Percentiles rank a stretch among this genome's conserved stretches.
phyloP scores from a whole-genome alignment of 2,888 invertebrate species.

The Subacronicta megacephala region DNA sequence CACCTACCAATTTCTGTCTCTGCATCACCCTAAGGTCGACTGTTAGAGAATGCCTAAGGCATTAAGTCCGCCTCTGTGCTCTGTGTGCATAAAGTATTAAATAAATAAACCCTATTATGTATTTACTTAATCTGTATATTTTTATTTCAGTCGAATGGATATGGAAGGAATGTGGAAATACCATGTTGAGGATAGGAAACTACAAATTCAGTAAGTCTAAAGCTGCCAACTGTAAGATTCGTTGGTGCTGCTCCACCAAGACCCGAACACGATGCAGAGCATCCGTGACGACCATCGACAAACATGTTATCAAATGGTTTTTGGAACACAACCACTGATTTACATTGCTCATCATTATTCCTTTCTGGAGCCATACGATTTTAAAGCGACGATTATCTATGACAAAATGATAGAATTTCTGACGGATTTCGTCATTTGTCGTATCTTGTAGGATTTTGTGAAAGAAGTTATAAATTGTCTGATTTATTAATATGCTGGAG shows the following conservation, averaged over 20 bases:
- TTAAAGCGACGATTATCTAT: too few relatives aligned
- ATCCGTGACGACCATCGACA: constrained; percentile 53
- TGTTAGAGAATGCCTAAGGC: too few relatives aligned
- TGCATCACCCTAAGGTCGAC: too few relatives aligned
- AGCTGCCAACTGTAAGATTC: constrained; percentile 18
- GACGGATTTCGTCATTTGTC: too few relatives aligned
- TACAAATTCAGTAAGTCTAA: constrained; percentile 21
- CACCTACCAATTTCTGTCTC: too few relatives aligned
- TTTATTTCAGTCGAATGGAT: constrained; percentile 29
- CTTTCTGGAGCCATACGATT: neutral
- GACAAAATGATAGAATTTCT: too few relatives aligned
- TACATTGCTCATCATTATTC: neutral
- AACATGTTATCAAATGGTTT: constrained; percentile 42
- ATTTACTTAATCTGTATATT: neutral
- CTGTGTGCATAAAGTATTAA: too few relatives aligned
- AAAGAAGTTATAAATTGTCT: too few relatives aligned
- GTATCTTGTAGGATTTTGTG: too few relatives aligned
- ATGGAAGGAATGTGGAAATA: constrained; percentile 13
- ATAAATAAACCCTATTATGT: neutral
- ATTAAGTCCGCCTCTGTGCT: too few relatives aligned
- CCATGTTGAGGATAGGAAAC: constrained; percentile 21
- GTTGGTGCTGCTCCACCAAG: constrained; percentile 63
- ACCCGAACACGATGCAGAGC: constrained; percentile 63
- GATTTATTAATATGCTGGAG: too few relatives aligned
- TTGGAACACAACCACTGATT: constrained; percentile 48